Conservation (phyloP, 2,113 vertebrate species). For the Gymnarchus niloticus region DNA sequence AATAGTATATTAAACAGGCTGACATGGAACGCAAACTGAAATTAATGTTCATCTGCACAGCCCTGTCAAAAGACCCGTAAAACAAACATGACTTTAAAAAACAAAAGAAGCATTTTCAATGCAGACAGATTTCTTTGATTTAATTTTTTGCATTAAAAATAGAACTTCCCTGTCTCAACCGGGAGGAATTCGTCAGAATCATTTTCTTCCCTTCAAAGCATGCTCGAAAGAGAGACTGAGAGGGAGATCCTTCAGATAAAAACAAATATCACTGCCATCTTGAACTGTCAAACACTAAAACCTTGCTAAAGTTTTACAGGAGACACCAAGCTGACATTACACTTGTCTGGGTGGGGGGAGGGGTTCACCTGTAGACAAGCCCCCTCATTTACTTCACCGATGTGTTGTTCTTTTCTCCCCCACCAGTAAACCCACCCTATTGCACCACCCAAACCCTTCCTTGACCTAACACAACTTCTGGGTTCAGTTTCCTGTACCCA, state of each 20-base stretch:
- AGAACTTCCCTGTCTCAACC: not conserved
- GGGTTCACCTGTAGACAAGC: not conserved
- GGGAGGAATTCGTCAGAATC: constrained; percentile 1
- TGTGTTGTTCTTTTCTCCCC: not conserved
- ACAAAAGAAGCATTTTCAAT: not conserved
- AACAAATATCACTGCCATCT: constrained; percentile 67
- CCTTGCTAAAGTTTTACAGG: constrained; percentile 80
- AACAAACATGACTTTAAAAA: not conserved
- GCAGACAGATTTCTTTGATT: not conserved
- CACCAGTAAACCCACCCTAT: not conserved
- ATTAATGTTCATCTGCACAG: not conserved
- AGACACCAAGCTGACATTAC: constrained; percentile 72
- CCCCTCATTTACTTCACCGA: not conserved
- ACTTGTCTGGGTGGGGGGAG: not conserved
- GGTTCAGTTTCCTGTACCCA: not conserved
- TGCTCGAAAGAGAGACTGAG: not conserved
- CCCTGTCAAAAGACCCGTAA: not conserved
- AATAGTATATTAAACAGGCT: constrained; percentile 34
- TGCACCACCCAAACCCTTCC: not conserved
- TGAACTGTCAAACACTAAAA: constrained; percentile 81
- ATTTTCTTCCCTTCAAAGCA: constrained; percentile 11
- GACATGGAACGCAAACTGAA: not conserved
- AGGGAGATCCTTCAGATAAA: not conserved
- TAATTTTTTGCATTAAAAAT: not conserved
- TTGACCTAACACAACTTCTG: not conserved